Base-by-base conservation (phyloP, 2,113 vertebrate genomes). In the Pachycephala philippinensis region DNA sequence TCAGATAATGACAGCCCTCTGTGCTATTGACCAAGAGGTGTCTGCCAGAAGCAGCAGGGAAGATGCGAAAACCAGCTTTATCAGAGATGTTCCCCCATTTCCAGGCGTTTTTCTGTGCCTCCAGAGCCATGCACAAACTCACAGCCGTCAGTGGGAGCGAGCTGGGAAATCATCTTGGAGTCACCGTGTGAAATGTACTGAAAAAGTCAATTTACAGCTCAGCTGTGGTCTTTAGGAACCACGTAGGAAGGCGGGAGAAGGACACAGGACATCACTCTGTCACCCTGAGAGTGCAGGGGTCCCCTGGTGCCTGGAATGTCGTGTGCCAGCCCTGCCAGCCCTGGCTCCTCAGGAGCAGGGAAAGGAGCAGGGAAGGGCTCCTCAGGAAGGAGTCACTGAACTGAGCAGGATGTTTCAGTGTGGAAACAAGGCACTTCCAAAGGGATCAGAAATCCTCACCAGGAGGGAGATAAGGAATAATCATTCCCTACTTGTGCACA, bases 161-260 rank as follows among this genome's bases (percentile, higher is more conserved):
- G 1, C 35, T 17, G 50, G 60, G 69, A 66, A 82, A 83, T 66
- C 23, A 15, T 20, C 70, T 69, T 39, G 60, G 59, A 49, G 61
- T 33, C 9, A 2, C 8, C 1, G 1, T 0, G 0, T 26, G 37
- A 79, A 85, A 83, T 22, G 44, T 10, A 17, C 39, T 54, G 65
- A 24, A 75, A 59, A 94, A 66, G n/a, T 42, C n/a, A 14, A 40
- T 77, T 71, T 63, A 13, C 18, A 16, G 31, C 74, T 81, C 33
- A 56, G 39, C 35, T 40, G 31, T 27, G 37, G 15, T 27, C n/a
- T 44, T 66, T 24, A 47, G 52, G 56, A 92, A 15, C 13, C 42
- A 2, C 59, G 66, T n/a, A 7, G 87, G 87, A 66, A 71, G 33
- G 18, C 0, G 0, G 50, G 13, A 63, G n/a, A 40, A 63, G 45